phyloP scores from a whole-genome alignment of 1,140 invertebrate genomes.

The Heliconius hermathena region DNA sequence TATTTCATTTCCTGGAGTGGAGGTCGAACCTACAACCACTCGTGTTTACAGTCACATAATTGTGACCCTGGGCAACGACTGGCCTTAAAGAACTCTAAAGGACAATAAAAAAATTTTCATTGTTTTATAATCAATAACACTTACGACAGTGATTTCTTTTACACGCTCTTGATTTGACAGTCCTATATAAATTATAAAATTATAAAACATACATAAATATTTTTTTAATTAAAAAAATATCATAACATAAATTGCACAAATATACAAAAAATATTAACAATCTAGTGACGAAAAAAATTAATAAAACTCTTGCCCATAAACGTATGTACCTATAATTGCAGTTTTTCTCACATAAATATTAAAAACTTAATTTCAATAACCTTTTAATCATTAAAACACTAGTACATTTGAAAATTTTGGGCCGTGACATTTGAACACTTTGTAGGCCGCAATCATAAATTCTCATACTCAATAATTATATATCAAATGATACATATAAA shows the following conservation, averaged over 20 bases:
- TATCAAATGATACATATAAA: not conserved
- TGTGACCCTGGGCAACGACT: no score
- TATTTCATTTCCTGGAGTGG: no score
- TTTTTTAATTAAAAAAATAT: not conserved
- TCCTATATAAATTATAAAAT: not conserved
- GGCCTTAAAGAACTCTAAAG: no score
- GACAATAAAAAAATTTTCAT: no score
- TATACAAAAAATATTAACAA: not conserved
- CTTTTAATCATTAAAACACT: not conserved
- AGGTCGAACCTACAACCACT: no score
- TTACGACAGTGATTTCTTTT: no score
- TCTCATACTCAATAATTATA: not conserved
- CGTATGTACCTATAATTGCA: not conserved
- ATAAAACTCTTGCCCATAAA: not conserved
- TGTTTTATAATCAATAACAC: no score
- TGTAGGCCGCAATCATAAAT: conserved; percentile 7
- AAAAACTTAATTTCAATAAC: not conserved
- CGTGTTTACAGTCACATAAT: no score
- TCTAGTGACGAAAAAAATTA: not conserved
- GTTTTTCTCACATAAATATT: not conserved
- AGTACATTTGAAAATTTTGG: not conserved
- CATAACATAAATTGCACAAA: not conserved
- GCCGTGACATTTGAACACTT: not conserved
- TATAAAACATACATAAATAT: not conserved
- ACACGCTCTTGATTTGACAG: no score